Conservation (phyloP, 2,888 invertebrate genomes). For the Scaptodrosophila latifasciaeformis region DNA sequence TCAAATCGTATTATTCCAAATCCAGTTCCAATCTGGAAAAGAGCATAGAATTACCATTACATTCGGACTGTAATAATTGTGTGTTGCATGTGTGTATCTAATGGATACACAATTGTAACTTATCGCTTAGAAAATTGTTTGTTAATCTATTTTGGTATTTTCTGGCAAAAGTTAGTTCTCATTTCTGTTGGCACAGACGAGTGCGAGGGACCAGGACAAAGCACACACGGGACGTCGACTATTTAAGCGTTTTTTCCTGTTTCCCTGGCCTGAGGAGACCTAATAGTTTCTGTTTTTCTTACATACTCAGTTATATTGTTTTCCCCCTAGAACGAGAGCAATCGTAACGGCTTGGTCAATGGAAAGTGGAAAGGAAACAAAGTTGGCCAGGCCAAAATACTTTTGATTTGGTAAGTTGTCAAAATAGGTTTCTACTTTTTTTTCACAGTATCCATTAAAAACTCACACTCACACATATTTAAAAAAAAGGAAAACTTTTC, state of each 20-base stretch:
- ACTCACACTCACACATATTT: background rate
- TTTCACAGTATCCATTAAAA: background rate
- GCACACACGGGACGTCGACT: background rate
- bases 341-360: no score
- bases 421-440: background rate
- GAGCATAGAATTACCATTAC: background rate
- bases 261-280: no score
- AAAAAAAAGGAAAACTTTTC: conserved; percentile 5
- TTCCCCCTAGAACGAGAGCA: no score
- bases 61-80: background rate
- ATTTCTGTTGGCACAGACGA: no score
- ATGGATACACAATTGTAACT: conserved; percentile 52
- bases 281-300: no score
- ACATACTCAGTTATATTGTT: no score
- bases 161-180: background rate
- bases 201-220: no score
- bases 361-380: background rate
- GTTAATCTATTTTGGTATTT: conserved; percentile 1
- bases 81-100: conserved; percentile 27
- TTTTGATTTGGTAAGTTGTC: background rate
- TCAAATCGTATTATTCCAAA: no score
- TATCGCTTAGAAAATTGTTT: conserved; percentile 37
- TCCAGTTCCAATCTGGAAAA: background rate
- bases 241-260: conserved; percentile 17
- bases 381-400: background rate